Base-by-base conservation (phyloP, 2,888 invertebrate genomes). In the Stenchaetothrips biformis region DNA sequence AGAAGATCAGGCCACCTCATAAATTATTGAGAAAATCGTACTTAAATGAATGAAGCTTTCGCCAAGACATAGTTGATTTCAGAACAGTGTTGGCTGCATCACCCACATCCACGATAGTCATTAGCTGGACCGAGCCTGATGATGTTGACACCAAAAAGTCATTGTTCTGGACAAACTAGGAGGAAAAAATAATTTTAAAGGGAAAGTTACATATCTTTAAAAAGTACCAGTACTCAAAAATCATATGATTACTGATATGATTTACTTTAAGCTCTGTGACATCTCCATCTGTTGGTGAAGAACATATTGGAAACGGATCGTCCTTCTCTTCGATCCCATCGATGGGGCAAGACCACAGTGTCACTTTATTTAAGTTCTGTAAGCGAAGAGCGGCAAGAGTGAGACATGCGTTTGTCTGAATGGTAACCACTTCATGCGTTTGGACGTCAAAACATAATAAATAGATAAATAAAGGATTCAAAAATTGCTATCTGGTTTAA, bases 181-280 rank as follows among this genome's bases (percentile, higher is more conserved):
- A 83, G 80, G 81, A 49, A 82, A 80, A 80, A 77, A 79, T 74
- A 48, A n/a, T 59, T 37, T 16, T 37, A 74, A 21, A 25, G n/a
- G 6, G 18, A 81, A 48, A 7, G 37, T 48, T 25, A 47, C 4
- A n/a, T 47, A 16, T 13, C 79, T 21, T 25, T 37, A 25, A n/a
- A 81, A 86, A 85, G 59, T 27, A 79, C 18, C 25, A 37, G 1
- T 8, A 59, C 74, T 25, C 49, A 37, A 25, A 4, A 37, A 67
- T 18, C 8, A 79, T 18, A 80, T n/a, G 59, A 59, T 59, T 67
- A 78, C 80, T 82, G 87, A 82, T 88, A 88, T 0, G 91, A 90
- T n/a, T 78, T 92, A 93, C 86, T 92, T 92, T 85, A 79, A 95
- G 87, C 86, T 95, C 94, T 0, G 94, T 95, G 6, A 96, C 91